Evolutionary conservation across 2,797 vertebrate species (phyloP).

Genomic region (Semaprochilodus insignis): DNA sequence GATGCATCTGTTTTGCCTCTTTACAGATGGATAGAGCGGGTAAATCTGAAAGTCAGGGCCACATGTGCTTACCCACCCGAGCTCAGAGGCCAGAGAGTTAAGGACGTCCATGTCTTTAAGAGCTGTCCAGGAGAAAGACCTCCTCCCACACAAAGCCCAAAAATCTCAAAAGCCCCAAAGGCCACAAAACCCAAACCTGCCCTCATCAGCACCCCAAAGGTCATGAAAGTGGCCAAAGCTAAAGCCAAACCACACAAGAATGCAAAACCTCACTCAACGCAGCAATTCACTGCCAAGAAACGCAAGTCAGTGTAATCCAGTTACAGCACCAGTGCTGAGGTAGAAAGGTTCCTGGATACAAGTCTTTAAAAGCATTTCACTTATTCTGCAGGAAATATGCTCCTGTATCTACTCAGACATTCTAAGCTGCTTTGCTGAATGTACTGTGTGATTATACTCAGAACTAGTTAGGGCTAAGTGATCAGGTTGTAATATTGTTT

Average conservation of each 20-base stretch:
- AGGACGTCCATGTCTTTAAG: slow-evolving; percentile 83
- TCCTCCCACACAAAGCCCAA: slow-evolving; percentile 53
- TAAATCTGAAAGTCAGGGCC: slow-evolving; percentile 88
- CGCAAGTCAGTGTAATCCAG: slow-evolving; percentile 63
- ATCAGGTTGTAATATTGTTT: background rate
- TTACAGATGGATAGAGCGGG: slow-evolving; percentile 88
- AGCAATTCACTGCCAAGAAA: slow-evolving; percentile 60
- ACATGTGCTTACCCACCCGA: slow-evolving; percentile 85
- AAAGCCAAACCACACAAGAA: slow-evolving; percentile 66
- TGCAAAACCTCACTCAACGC: slow-evolving; percentile 50
- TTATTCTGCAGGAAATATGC: background rate
- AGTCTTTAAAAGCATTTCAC: background rate
- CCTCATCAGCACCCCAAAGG: slow-evolving; percentile 59
- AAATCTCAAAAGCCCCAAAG: slow-evolving; percentile 67
- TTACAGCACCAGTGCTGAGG: background rate
- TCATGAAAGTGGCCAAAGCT: slow-evolving; percentile 63
- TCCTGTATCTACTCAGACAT: background rate
- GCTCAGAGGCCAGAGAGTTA: slow-evolving; percentile 82
- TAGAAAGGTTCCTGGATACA: background rate
- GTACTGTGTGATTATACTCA: background rate
- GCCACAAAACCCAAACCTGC: slow-evolving; percentile 71
- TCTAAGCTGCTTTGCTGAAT: background rate
- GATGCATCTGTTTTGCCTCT: background rate
- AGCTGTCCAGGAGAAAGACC: slow-evolving; percentile 79
- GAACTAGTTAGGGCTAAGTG: background rate